Conservation (phyloP, 2,888 invertebrate genomes). For the Erebia palarica region DNA sequence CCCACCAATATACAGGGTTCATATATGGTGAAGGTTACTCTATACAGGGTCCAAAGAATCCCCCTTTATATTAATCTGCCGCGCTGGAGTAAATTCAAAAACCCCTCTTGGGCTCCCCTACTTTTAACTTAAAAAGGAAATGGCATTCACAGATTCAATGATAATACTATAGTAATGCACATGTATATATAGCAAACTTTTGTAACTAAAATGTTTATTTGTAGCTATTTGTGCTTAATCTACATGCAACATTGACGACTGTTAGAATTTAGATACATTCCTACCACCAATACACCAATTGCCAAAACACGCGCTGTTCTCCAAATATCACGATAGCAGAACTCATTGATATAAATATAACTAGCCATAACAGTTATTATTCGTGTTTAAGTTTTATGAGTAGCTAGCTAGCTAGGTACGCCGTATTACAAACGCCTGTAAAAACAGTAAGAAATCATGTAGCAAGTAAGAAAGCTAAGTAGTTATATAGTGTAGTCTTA, state of each 20-base stretch:
- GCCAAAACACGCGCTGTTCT: neutral
- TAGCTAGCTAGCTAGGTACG: neutral
- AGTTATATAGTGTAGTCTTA: neutral
- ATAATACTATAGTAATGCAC: neutral
- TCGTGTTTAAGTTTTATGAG: neutral
- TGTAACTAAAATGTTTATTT: neutral
- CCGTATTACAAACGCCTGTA: neutral
- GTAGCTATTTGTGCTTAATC: slow-evolving; percentile 14
- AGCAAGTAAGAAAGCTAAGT: slow-evolving; percentile 4
- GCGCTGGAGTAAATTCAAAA: too few relatives aligned
- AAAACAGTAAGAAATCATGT: slow-evolving; percentile 1
- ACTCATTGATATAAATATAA: neutral
- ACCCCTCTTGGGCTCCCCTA: too few relatives aligned
- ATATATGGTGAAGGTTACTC: too few relatives aligned
- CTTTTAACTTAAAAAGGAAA: neutral
- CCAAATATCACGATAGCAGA: neutral
- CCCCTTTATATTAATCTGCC: too few relatives aligned
- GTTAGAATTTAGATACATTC: too few relatives aligned
- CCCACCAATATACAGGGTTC: too few relatives aligned
- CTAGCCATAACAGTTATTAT: neutral
- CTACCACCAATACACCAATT: too few relatives aligned
- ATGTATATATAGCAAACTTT: neutral
- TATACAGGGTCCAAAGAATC: too few relatives aligned
- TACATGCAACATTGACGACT: neutral
- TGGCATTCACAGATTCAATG: neutral